Conservation (phyloP, 2,113 vertebrate genomes). For the Actenoides hombroni region DNA sequence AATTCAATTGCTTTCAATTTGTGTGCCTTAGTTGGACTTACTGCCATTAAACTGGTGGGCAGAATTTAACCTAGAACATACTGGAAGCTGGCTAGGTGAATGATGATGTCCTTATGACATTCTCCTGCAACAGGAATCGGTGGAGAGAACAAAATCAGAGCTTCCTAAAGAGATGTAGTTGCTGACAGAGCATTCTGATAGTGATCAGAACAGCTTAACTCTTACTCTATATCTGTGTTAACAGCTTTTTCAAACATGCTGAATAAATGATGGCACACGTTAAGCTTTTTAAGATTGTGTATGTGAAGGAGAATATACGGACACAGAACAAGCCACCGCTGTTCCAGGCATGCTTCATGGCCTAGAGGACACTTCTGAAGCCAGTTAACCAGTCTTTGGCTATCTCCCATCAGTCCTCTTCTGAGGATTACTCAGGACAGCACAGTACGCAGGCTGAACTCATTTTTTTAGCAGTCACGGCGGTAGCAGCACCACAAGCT, state of each 20-base stretch:
- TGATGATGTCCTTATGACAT: neutral
- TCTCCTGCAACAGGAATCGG: neutral
- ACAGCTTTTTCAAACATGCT: neutral
- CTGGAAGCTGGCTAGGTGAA: neutral
- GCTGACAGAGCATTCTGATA: neutral
- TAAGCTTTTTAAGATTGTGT: neutral
- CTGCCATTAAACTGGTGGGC: neutral
- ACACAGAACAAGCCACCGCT: neutral
- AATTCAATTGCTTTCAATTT: neutral
- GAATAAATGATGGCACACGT: neutral
- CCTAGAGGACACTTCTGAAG: neutral
- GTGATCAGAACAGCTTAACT: neutral
- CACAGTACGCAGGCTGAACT: neutral
- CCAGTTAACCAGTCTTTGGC: neutral
- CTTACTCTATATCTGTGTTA: neutral
- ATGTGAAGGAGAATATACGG: neutral
- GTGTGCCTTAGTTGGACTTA: neutral
- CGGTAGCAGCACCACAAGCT: neutral
- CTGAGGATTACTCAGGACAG: neutral
- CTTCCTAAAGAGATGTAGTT: neutral
- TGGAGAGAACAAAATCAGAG: neutral
- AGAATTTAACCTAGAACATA: neutral
- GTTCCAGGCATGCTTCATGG: neutral
- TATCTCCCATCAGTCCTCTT: neutral
- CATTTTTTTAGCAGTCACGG: neutral